Conservation (phyloP, 2,888 invertebrate genomes). For the Volucella inanis region DNA sequence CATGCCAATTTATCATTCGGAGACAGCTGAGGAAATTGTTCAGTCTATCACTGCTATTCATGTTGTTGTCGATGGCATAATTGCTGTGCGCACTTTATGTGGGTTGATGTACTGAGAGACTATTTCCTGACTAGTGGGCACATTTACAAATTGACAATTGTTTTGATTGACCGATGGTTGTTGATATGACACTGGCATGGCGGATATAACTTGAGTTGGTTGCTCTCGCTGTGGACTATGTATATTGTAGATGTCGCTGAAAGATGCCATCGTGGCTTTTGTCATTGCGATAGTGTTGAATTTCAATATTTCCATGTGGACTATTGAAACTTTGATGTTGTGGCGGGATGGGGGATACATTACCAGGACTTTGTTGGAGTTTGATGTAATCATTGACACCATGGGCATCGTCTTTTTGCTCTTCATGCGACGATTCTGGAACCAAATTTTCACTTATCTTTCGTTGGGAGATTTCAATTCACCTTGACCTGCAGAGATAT, state of each 20-base stretch:
- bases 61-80: constrained; percentile 3
- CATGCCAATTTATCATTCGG: constrained; percentile 14
- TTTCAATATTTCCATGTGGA: constrained; percentile 16
- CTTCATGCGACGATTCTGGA: constrained; percentile 92
- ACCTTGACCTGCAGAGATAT: constrained; percentile 94
- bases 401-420: constrained; percentile 84
- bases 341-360: constrained; percentile 49
- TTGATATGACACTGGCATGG: constrained; percentile 42
- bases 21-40: constrained; percentile 4
- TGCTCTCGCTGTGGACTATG: constrained; percentile 58
- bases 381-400: constrained; percentile 54
- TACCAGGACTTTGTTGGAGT: constrained; percentile 35
- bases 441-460: constrained; percentile 94
- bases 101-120: constrained; percentile 56
- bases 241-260: constrained; percentile 77
- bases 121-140: constrained; percentile 9
- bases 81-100: constrained; percentile 51
- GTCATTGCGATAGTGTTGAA: constrained; percentile 6
- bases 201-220: constrained; percentile 8
- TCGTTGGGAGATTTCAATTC: constrained; percentile 98
- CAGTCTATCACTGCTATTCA: not conserved
- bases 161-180: constrained; percentile 22
- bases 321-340: constrained; percentile 42
- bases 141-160: constrained; percentile 4
- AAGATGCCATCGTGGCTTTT: constrained; percentile 76